Base-by-base conservation (phyloP, 2,888 invertebrate genomes). In the Octodonta nipae region DNA sequence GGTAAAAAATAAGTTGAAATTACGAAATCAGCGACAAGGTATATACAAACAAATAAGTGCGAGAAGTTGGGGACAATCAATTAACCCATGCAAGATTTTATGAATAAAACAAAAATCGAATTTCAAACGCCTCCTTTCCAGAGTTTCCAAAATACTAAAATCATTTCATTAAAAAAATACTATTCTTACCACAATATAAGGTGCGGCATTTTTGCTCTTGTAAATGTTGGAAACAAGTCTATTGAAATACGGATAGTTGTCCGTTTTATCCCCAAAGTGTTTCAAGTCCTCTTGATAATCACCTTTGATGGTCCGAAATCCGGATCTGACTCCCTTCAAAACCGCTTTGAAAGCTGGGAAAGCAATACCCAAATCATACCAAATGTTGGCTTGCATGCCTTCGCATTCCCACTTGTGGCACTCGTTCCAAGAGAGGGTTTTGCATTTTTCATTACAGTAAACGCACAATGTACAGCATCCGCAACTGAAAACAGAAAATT, bases 351-450 rank as follows among this genome's bases (percentile, higher is more conserved):
- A 63, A n/a, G 80, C 85, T 35, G 84, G 69, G 58, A 84, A 83
- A 1, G 76, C 79, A 37, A 87, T 77, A 15, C 87, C 86, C 24
- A 84, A 71, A 30, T 76, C 70, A 33, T 73, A 67, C 55, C 78
- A 75, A 7, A 86, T 61, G 24, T 68, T 64, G 6, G 69, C 63
- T 44, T 67, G 68, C 40, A 72, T 70, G 4, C 74, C 80, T 5
- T 57, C 58, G 51, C 87, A 88, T 59, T 87, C 80, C 70, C 74
- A 78, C 31, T 63, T 63, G 56, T 87, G 87, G 50, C 74, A 72
- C 2, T 50, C 46, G 2, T 55, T 43, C 60, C 66, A 67, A 2
- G 77, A 75, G 4, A 58, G 53, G 1, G 61, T 49, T 7, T 70
- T 66, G 52, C 88, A 88, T 13, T 57, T 56, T 27, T 68, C 65